A percentile compares a stretch with the other conserved stretches of the same genome.
Conservation (phyloP, 2,797 vertebrate species). For the Chloroceryle inda region DNA sequence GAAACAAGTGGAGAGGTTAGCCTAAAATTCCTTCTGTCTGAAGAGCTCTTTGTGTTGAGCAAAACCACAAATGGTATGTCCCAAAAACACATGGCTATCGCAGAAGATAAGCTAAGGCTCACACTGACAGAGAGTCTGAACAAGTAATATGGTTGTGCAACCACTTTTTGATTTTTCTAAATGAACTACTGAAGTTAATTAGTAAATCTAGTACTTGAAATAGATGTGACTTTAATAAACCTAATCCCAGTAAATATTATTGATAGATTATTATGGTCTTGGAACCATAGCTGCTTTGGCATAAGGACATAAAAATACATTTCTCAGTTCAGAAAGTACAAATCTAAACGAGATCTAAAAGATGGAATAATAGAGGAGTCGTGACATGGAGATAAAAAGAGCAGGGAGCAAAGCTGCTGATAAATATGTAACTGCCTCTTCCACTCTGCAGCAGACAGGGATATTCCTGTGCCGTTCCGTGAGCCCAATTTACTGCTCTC, state of each 20-base stretch:
- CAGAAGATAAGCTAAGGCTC: background rate
- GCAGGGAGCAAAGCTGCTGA: background rate
- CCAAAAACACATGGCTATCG: background rate
- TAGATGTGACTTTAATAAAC: background rate
- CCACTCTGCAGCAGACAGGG: background rate
- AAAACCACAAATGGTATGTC: background rate
- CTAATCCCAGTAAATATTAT: background rate
- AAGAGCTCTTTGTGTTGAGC: background rate
- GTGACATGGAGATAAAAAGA: background rate
- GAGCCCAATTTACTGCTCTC: background rate
- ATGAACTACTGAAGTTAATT: background rate
- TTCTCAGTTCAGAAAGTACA: background rate
- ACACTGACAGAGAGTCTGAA: background rate
- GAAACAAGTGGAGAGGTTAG: background rate
- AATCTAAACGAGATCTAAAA: conserved; percentile 6
- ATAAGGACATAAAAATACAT: background rate
- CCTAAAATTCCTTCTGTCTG: background rate
- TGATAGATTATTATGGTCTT: background rate
- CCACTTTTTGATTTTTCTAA: conserved; percentile 1
- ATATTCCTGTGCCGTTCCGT: background rate
- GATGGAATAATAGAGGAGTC: background rate
- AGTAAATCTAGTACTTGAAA: background rate
- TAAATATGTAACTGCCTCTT: background rate
- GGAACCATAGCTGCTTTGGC: background rate
- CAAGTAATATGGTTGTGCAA: background rate